These are phyloP conservation scores for Nomia melanderi DNA, from an alignment of 1,140 invertebrate genomes.

Conservation along the genomic window DNA sequence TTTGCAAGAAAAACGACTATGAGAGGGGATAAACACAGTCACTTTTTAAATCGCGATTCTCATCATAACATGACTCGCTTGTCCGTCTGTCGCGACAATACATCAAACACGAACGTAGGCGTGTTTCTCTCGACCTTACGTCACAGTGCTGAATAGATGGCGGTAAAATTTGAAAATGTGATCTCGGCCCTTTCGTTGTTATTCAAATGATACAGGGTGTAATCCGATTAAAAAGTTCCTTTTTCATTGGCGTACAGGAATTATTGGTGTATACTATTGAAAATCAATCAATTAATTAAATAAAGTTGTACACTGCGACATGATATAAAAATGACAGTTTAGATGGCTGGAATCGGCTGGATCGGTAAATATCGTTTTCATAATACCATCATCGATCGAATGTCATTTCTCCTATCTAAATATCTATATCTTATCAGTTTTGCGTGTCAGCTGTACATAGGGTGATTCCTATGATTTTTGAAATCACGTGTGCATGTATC, in stretches of 20 bases:
- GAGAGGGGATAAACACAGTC: neutral
- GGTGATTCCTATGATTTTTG: neutral
- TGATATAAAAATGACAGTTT: no score
- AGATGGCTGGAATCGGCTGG: no score
- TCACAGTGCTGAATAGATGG: neutral
- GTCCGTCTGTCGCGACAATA: constrained; percentile 1
- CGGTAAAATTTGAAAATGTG: constrained; percentile 8
- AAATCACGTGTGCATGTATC: neutral
- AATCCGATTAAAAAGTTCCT: no score
- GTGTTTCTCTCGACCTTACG: neutral
- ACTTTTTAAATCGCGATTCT: constrained; percentile 17
- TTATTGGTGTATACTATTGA: no score
- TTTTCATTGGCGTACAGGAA: no score
- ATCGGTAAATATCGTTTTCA: no score
- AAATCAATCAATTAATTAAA: no score
- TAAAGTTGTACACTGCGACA: no score
- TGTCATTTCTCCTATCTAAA: neutral
- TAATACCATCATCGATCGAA: no score
- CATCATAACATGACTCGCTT: constrained; percentile 32
- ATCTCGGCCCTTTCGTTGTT: no score
- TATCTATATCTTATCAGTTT: neutral
- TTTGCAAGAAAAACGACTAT: neutral
- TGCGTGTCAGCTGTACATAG: neutral
- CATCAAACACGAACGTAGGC: constrained; percentile 6
- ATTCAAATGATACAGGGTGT: no score